phyloP scores from a whole-genome alignment of 2,888 invertebrate species.

The Melanophora roralis region DNA sequence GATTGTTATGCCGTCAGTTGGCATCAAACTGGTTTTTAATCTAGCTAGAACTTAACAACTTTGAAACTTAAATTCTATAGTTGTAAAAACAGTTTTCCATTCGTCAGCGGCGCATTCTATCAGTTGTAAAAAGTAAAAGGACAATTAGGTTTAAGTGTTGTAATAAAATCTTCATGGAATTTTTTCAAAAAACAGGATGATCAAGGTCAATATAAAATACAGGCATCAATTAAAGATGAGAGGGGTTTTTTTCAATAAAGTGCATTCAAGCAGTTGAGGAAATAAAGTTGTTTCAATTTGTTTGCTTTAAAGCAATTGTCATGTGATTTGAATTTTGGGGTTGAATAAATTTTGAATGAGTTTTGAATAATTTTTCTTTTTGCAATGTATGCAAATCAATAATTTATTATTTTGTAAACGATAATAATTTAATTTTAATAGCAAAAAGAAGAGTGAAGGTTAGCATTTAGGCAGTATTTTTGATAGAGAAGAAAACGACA shows the following conservation, averaged over 20 bases:
- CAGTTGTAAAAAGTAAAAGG: slow-evolving; percentile 33
- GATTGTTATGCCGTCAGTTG: neutral
- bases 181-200: slow-evolving; percentile 4
- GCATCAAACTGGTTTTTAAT: slow-evolving; percentile 16
- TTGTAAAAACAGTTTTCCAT: slow-evolving; percentile 27
- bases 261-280: too few species aligned
- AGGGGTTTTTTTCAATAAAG: neutral
- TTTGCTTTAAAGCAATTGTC: neutral
- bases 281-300: too few species aligned
- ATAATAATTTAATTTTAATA: too few species aligned
- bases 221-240: neutral
- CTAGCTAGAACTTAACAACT: neutral
- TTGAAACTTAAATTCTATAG: neutral
- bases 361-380: too few species aligned
- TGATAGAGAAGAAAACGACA: too few species aligned
- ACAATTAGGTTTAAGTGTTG: neutral
- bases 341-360: too few species aligned
- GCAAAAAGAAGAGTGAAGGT: too few species aligned
- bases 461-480: too few species aligned
- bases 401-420: too few species aligned
- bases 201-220: slow-evolving; percentile 14
- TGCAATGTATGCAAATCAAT: too few species aligned
- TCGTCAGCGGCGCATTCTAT: neutral
- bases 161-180: slow-evolving; percentile 10
- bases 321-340: neutral